A percentile compares a stretch with the other conserved stretches of the same genome.
Evolutionary conservation across 2,888 invertebrate species (phyloP).

Genomic region (Melieria picta): DNA sequence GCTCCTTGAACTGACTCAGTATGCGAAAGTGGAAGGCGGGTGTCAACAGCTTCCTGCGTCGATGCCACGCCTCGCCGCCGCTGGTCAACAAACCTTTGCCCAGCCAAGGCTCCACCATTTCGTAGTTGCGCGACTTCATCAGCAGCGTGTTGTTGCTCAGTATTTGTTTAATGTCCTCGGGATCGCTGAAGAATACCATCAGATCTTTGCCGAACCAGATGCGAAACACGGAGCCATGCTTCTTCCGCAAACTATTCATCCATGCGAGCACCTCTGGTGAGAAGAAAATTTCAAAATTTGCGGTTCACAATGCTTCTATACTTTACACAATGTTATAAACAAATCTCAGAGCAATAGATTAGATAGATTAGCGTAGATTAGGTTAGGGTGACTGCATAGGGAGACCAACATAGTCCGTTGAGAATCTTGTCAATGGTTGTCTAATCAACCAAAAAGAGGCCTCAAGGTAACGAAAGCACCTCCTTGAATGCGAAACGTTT

Average conservation of each 20-base stretch:
- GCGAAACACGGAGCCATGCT: slow-evolving; percentile 58
- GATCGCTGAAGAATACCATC: slow-evolving; percentile 57
- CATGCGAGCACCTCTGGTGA: slow-evolving; percentile 56
- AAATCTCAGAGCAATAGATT: too few species aligned
- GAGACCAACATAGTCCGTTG: too few species aligned
- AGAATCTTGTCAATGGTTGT: too few species aligned
- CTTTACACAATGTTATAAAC: too few species aligned
- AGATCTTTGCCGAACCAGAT: slow-evolving; percentile 64
- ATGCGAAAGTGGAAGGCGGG: slow-evolving; percentile 85
- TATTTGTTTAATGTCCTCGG: slow-evolving; percentile 58
- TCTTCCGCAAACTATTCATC: slow-evolving; percentile 52
- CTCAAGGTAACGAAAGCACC: too few species aligned
- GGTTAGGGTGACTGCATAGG: too few species aligned
- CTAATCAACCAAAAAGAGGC: too few species aligned
- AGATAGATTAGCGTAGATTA: too few species aligned
- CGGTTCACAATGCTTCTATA: too few species aligned
- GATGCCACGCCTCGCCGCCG: slow-evolving; percentile 71
- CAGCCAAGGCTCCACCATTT: slow-evolving; percentile 56
- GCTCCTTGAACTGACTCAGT: slow-evolving; percentile 76
- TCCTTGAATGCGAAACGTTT: too few species aligned
- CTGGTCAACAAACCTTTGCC: slow-evolving; percentile 62
- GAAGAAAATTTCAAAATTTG: background rate
- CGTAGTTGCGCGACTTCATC: slow-evolving; percentile 57
- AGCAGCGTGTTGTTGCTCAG: slow-evolving; percentile 56
- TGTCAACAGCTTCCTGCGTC: slow-evolving; percentile 77